phyloP scores from a whole-genome alignment of 1,140 invertebrate genomes.

The Stegodyphus dumicola region DNA sequence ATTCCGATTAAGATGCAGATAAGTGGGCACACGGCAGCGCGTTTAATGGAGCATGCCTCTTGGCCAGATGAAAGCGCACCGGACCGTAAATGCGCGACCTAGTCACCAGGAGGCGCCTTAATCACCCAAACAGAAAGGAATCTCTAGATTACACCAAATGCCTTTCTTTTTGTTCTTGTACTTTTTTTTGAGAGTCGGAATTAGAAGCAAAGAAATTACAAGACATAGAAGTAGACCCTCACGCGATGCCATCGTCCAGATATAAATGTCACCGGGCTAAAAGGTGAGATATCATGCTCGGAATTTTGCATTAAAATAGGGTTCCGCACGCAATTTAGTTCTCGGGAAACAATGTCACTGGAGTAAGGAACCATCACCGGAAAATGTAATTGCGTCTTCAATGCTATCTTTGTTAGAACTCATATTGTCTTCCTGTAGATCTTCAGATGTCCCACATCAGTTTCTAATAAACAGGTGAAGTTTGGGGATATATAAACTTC shows the following conservation, averaged over 20 bases:
- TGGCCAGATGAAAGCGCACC: not conserved
- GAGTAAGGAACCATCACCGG: constrained; percentile 4
- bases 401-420: too few relatives aligned
- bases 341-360: constrained; percentile 37
- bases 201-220: not conserved
- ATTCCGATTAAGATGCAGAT: too few relatives aligned
- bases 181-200: not conserved
- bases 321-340: not conserved
- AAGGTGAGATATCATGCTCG: constrained; percentile 16
- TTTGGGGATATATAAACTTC: too few relatives aligned
- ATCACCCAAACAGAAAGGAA: constrained; percentile 15
- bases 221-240: not conserved
- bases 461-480: too few relatives aligned
- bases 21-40: not conserved
- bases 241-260: not conserved
- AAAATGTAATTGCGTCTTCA: not conserved
- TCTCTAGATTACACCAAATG: not conserved
- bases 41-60: constrained; percentile 13
- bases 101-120: not conserved
- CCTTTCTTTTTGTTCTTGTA: not conserved
- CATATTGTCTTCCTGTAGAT: too few relatives aligned
- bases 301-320: not conserved
- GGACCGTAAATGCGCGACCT: constrained; percentile 19
- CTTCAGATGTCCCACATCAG: too few relatives aligned
- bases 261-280: constrained; percentile 30